Conservation (phyloP, 2,888 invertebrate genomes). For the Oxycera nigricornis region DNA sequence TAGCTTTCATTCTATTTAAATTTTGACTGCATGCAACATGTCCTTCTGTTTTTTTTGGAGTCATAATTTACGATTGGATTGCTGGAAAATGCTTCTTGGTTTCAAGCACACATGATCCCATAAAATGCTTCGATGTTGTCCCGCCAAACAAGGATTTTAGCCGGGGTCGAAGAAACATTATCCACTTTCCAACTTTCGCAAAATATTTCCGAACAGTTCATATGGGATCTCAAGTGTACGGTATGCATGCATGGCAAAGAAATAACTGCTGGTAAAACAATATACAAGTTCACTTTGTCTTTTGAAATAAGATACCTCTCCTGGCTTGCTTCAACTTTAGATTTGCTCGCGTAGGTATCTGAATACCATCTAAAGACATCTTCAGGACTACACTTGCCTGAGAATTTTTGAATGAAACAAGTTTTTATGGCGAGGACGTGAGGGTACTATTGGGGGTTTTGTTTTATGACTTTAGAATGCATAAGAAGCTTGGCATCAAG, state of each 20-base stretch:
- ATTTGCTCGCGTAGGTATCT: not conserved
- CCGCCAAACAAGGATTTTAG: too few relatives aligned
- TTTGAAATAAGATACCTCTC: slow-evolving; percentile 2
- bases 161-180: too few relatives aligned
- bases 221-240: slow-evolving; percentile 2
- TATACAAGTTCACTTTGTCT: slow-evolving; percentile 30
- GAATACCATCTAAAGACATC: slow-evolving; percentile 20
- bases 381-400: slow-evolving; percentile 5
- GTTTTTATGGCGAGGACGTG: slow-evolving; percentile 44
- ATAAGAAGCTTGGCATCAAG: slow-evolving; percentile 31
- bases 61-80: too few relatives aligned
- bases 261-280: slow-evolving; percentile 12
- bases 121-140: too few relatives aligned
- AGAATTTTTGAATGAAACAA: slow-evolving; percentile 43
- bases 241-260: slow-evolving; percentile 22
- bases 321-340: slow-evolving; percentile 3
- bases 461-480: slow-evolving; percentile 43
- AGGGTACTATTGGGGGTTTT: slow-evolving; percentile 44
- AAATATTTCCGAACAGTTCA: slow-evolving; percentile 4
- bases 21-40: too few relatives aligned
- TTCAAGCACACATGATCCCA: too few relatives aligned
- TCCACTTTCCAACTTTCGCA: not conserved
- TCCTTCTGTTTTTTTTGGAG: too few relatives aligned
- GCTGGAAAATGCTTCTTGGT: too few relatives aligned
- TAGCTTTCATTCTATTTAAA: too few relatives aligned